Base-by-base conservation (phyloP, 2,113 vertebrate genomes). In the Bettongia penicillata region DNA sequence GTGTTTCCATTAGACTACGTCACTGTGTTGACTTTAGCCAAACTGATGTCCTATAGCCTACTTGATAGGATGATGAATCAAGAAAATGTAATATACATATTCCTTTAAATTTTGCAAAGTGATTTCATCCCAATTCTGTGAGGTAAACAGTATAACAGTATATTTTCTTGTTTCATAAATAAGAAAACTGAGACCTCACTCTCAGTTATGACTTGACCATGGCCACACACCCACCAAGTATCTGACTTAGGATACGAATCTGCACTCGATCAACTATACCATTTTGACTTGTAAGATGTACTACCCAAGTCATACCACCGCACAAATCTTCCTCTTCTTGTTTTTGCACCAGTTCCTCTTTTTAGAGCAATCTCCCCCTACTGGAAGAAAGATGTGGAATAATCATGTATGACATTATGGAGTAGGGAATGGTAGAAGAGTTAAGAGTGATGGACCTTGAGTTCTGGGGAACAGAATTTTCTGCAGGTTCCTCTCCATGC, bases 401-500 rank as follows among this genome's bases (percentile, higher is more conserved):
- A 51, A 90, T 19, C 8, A 47, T 51, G 16, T 26, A n/a, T 93
- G 23, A 37, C 49, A 19, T 57, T 84, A 90, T 31, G 52, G 48
- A 77, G 47, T 91, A 68, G 24, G 47, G 3, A 16, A 43, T 84
- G n/a, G 52, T n/a, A 50, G 37, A 47, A 24, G 31, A 91, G 28
- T 84, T 51, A 47, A 47, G 26, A 51, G 22, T 52, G n/a, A 53
- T 91, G 61, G 61, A 25, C 47, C 91, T 26, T 52, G 37, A 49
- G 77, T 95, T 89, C 8, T 28, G 12, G 92, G 28, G 51, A 84
- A 10, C 26, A 90, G 12, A 10, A 90, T 49, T 93, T 93, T 7
- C 57, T 93, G 16, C 61, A 94, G 47, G 43, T 95, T 96, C 48
- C n/a, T 24, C 91, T 95, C 51, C 51, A 43, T n/a, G 0, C 16